Base-by-base conservation (phyloP, 2,888 invertebrate species). In the Alitta virens region DNA sequence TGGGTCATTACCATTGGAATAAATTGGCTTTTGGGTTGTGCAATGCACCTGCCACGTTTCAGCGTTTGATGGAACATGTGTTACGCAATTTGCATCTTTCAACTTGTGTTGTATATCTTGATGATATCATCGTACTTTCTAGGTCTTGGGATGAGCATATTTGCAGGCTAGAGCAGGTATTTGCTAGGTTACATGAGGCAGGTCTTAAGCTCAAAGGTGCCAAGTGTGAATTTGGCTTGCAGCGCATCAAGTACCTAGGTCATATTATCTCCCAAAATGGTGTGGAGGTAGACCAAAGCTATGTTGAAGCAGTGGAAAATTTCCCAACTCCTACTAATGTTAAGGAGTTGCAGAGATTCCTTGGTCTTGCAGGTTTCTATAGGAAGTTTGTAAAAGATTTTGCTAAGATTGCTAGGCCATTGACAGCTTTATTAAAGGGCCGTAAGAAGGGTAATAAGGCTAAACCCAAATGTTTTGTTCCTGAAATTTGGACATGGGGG, bases 11-110 rank as follows among this genome's bases (percentile, higher is more conserved):
- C 18, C 54, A 64, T 25, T 64, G 33, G 27, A 42, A 24, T 12
- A 9, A 53, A 5, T 57, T 64, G 59, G 63, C 62, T 2, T 54
- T 60, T 12, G 63, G 65, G 1, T 12, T 33, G 33, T 33, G 33
- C 12, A 33, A 33, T 33, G 33, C 33, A 7, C 33, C 33, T 7
- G 33, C 56, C 18, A 43, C 43, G 16, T 56, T 40, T n/a, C 56
- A 56, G 16, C n/a, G 56, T 2, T 25, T 43, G 16, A 56, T 56
- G 25, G 24, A 43, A 14, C 5, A n/a, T 2, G 27, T 56, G 2
- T 43, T 56, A 2, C n/a, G 43, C 5, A 33, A 33, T 2, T 12
- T 33, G 12, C 33, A 33, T 12, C 33, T 33, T 7, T 33, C 33
- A 33, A 7, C 33, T 33, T 33, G 33, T 33, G 33, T 33, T 5